Percentiles rank a stretch among this genome's conserved stretches.
phyloP scores from a whole-genome alignment of 2,113 vertebrate genomes.

The Callipepla squamata region DNA sequence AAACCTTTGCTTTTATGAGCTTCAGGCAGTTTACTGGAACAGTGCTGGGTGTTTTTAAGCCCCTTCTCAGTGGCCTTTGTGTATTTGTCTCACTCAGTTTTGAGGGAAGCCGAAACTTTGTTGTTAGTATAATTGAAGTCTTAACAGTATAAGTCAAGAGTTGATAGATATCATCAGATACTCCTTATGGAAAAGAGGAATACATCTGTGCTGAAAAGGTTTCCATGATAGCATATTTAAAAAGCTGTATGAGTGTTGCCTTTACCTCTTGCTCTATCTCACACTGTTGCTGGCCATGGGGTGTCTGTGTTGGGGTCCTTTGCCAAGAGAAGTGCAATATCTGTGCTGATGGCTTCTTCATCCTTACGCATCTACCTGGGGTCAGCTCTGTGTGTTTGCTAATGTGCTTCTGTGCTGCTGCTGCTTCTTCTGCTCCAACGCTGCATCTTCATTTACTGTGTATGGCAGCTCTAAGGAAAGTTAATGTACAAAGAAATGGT shows the following conservation, averaged over 20 bases:
- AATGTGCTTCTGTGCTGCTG: fast-evolving
- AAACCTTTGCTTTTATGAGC: not conserved
- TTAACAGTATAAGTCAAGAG: not conserved
- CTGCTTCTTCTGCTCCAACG: not conserved
- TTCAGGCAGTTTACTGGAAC: not conserved
- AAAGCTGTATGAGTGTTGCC: too few species aligned
- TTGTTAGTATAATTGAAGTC: not conserved
- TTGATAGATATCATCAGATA: not conserved
- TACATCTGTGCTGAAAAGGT: not conserved
- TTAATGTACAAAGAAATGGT: not conserved
- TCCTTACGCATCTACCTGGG: not conserved
- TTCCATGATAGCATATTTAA: not conserved
- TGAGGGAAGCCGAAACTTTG: not conserved
- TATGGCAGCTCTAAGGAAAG: not conserved
- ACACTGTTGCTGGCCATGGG: not conserved
- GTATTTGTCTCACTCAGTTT: not conserved
- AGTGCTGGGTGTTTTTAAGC: not conserved
- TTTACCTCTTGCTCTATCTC: not conserved
- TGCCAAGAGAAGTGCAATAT: fast-evolving
- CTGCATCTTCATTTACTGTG: fast-evolving
- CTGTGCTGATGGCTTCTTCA: fast-evolving
- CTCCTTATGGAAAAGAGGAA: not conserved
- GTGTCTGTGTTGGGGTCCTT: not conserved
- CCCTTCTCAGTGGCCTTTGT: not conserved
- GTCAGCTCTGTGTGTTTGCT: not conserved